phyloP scores from a whole-genome alignment of 2,888 invertebrate genomes.

The Scaptodrosophila latifasciaeformis region DNA sequence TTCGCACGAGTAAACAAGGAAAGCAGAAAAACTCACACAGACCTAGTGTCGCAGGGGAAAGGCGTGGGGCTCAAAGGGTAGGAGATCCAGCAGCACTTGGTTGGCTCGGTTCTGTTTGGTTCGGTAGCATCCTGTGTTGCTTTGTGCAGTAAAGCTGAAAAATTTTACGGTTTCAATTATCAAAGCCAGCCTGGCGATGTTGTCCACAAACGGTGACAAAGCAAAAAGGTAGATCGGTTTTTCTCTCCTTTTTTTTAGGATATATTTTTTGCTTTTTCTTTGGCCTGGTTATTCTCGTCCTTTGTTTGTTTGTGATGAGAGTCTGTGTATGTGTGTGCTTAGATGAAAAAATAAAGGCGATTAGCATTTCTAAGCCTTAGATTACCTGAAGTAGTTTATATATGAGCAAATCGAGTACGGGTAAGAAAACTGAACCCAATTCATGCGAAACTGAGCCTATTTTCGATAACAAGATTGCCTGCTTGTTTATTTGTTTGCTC shows the following conservation, averaged over 20 bases:
- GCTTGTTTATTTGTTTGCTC: slow-evolving; percentile 31
- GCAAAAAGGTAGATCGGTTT: slow-evolving; percentile 50
- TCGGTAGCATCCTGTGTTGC: slow-evolving; percentile 42
- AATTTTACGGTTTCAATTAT: slow-evolving; percentile 67
- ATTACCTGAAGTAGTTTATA: slow-evolving; percentile 70
- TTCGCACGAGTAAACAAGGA: slow-evolving; percentile 56
- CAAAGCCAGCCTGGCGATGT: slow-evolving; percentile 42
- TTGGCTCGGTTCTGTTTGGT: too few species aligned
- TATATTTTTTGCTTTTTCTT: slow-evolving; percentile 3
- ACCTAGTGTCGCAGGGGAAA: not conserved
- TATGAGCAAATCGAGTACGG: slow-evolving; percentile 16
- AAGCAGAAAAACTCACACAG: not conserved
- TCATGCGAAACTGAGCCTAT: slow-evolving; percentile 15
- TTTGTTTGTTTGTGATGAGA: not conserved
- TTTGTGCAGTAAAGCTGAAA: slow-evolving; percentile 55
- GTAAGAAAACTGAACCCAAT: not conserved
- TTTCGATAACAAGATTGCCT: slow-evolving; percentile 55
- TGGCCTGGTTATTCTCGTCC: slow-evolving; percentile 6
- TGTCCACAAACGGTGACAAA: slow-evolving; percentile 53
- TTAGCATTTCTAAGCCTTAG: slow-evolving; percentile 68
- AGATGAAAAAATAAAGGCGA: slow-evolving; percentile 55
- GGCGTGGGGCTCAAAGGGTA: too few species aligned
- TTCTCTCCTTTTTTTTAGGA: not conserved
- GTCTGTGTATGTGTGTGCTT: too few species aligned
- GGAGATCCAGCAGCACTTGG: not conserved